Conservation (phyloP, 92 coral and sea anemone species). For the Epizoanthus stellaris region DNA sequence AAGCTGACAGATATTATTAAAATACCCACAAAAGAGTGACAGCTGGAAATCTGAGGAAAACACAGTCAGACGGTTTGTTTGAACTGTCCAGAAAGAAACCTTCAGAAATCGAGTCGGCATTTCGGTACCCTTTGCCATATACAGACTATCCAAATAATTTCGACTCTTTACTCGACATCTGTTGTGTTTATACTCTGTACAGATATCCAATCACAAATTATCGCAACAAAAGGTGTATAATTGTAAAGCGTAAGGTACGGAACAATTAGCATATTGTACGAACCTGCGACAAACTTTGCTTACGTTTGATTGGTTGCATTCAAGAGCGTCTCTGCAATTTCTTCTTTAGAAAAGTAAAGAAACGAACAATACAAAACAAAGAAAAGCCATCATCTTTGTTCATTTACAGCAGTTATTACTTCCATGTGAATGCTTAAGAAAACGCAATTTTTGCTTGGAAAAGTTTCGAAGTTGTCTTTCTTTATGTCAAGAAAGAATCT, state of each 20-base stretch:
- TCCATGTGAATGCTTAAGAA: background rate
- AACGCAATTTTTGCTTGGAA: background rate
- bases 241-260: background rate
- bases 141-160: background rate
- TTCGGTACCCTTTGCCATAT: background rate
- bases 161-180: background rate
- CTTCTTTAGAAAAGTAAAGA: slow-evolving; percentile 34
- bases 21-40: slow-evolving; percentile 77
- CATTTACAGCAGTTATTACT: slow-evolving; percentile 5
- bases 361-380: slow-evolving; percentile 1
- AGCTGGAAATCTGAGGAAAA: slow-evolving; percentile 61
- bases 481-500: background rate
- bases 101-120: background rate
- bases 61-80: slow-evolving; percentile 58
- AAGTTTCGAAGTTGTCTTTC: background rate
- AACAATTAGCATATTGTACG: slow-evolving; percentile 34
- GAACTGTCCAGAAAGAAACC: slow-evolving; percentile 18
- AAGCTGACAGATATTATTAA: slow-evolving; percentile 82
- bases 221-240: background rate
- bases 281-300: slow-evolving; percentile 10
- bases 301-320: slow-evolving; percentile 25
- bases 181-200: background rate
- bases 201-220: background rate
- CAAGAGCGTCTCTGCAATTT: slow-evolving; percentile 14
- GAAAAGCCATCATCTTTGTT: slow-evolving; percentile 1